A percentile compares a stretch with the other conserved stretches of the same genome.
Conservation (phyloP, 2,888 invertebrate species). For the Melieria picta region DNA sequence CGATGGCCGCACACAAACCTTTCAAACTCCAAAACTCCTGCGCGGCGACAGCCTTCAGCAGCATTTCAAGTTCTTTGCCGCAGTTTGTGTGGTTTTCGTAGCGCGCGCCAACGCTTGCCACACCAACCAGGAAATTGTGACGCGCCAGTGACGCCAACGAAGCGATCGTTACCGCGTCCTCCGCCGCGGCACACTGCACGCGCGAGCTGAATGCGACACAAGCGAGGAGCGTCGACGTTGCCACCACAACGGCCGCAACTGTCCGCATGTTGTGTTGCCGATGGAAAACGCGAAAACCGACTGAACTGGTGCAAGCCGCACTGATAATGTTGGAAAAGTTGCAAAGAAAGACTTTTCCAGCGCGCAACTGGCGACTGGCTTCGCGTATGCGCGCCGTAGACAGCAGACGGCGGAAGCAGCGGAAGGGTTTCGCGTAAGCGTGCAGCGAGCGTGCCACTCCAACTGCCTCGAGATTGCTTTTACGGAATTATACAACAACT, state of each 20-base stretch:
- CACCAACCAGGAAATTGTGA: slow-evolving; percentile 54
- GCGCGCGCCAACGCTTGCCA: slow-evolving; percentile 48
- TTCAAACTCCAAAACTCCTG: slow-evolving; percentile 53
- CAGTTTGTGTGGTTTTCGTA: slow-evolving; percentile 48
- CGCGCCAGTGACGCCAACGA: slow-evolving; percentile 33
- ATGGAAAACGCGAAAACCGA: slow-evolving; percentile 30
- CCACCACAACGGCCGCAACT: slow-evolving; percentile 14
- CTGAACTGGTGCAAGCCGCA: slow-evolving; percentile 23
- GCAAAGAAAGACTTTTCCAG: too few relatives aligned
- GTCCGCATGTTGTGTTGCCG: slow-evolving; percentile 31
- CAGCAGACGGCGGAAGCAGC: too few relatives aligned
- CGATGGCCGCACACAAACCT: slow-evolving; percentile 43
- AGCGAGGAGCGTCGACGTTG: not conserved
- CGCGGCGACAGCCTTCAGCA: slow-evolving; percentile 47
- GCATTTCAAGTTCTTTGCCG: slow-evolving; percentile 49
- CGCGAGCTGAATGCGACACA: not conserved
- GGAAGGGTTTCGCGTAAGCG: too few relatives aligned
- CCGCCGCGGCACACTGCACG: not conserved
- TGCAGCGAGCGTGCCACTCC: too few relatives aligned
- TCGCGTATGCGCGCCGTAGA: too few relatives aligned
- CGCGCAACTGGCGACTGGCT: too few relatives aligned
- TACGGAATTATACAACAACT: too few relatives aligned
- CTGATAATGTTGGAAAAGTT: too few relatives aligned
- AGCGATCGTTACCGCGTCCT: not conserved
- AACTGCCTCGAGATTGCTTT: too few relatives aligned